Evolutionary conservation across 2,888 invertebrate species (phyloP), one percentile per base, ranked within the genome.

Genomic region (Clepsis dumicolana): DNA sequence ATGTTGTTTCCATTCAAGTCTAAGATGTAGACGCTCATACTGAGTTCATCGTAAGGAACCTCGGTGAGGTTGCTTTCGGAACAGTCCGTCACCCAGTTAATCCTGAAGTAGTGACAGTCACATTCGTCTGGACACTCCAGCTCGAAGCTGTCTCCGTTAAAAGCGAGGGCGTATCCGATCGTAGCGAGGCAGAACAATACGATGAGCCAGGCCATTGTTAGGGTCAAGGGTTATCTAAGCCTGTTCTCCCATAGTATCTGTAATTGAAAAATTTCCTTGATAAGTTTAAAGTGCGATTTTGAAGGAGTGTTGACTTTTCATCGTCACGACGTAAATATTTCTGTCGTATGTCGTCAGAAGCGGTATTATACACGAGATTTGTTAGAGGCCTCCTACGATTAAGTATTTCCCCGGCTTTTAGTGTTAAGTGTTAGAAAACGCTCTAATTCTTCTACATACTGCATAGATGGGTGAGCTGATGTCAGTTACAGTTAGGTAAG

Each of bases 61-160:
- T 94, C 94, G 0, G 96, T 96, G 66, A 96, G 93, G 86, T 96
- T 96, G 87, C 96, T 96, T 78, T 96, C 96, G 0, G 96, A 96
- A 78, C 96, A 96, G 80, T 96, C 96, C 1, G 96, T 96, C 77
- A 96, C 96, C 96, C 96, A 96, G 88, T 96, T 96, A 78, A 96
- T 95, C 71, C 96, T 94, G 87, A 96, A 96, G 87, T 96, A 96
- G 90, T 96, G 96, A 79, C 96, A 96, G 80, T 96, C 96, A 81
- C 96, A 96, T 76, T 96, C 96, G 73, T 95, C 95, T 0, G 96
- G 96, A 75, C 96, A 96, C 80, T 96, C 95, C 78, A 95, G 86
- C 77, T 96, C 96, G 73, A 94, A 94, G 77, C 95, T 91, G 76
- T 96, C 96, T 62, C 95, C 95, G 76, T 95, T 95, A 76, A 95